These are phyloP conservation scores for Pterocles gutturalis DNA, from an alignment of 2,113 vertebrate species.

Conservation along the genomic window DNA sequence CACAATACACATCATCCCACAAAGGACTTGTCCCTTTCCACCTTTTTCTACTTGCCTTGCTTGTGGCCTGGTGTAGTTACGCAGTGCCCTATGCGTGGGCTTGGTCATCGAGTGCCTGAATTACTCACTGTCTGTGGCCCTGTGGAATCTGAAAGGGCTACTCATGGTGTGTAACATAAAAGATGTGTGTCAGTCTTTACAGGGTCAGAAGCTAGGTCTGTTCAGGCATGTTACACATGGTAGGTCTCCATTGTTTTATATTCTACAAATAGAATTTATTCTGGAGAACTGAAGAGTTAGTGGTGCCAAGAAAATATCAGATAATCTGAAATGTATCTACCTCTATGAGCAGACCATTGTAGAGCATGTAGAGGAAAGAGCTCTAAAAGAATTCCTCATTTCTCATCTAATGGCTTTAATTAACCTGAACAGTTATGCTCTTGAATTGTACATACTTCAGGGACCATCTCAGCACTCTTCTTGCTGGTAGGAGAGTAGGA, in stretches of 20 bases:
- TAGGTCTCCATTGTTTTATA: background rate
- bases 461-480: slow-evolving; percentile 33
- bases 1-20: background rate
- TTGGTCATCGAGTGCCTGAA: fast-evolving
- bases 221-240: background rate
- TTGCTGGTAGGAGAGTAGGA: slow-evolving; percentile 38
- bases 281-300: background rate
- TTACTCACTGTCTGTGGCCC: fast-evolving
- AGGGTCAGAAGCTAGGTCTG: background rate
- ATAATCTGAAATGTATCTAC: slow-evolving; percentile 34
- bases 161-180: background rate
- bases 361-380: background rate
- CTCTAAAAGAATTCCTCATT: slow-evolving; percentile 47
- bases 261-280: background rate
- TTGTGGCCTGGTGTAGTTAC: background rate
- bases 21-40: background rate
- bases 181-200: background rate
- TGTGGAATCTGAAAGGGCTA: background rate
- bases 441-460: slow-evolving; percentile 1
- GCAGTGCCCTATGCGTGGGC: fast-evolving
- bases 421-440: slow-evolving; percentile 61
- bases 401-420: slow-evolving; percentile 57
- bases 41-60: background rate
- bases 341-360: slow-evolving; percentile 6
- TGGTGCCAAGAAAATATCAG: slow-evolving; percentile 19